Percentiles rank a stretch among this genome's conserved stretches.
Conservation (phyloP, 2,888 invertebrate species). For the Drosophila infuscata region DNA sequence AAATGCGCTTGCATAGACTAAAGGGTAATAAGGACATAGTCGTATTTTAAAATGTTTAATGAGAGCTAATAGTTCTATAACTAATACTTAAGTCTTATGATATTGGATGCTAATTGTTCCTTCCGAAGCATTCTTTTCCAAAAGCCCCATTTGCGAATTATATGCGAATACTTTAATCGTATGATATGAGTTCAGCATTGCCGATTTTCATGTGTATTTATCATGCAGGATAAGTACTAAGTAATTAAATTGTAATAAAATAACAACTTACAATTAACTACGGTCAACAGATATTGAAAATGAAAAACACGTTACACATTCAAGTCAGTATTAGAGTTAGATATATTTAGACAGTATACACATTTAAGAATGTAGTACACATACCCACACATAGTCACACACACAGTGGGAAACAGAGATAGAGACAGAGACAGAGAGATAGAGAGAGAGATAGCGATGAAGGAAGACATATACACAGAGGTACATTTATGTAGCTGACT, state of each 20-base stretch:
- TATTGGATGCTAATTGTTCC: slow-evolving; percentile 3
- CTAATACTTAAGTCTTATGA: slow-evolving; percentile 45
- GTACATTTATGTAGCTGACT: slow-evolving; percentile 39
- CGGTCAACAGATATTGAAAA: slow-evolving; percentile 55
- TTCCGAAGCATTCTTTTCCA: slow-evolving; percentile 8
- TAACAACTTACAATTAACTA: slow-evolving; percentile 60
- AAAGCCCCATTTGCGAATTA: slow-evolving; percentile 23
- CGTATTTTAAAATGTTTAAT: slow-evolving; percentile 42
- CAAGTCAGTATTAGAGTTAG: slow-evolving; percentile 54
- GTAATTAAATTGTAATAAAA: slow-evolving; percentile 30
- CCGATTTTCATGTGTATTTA: slow-evolving; percentile 28
- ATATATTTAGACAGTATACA: slow-evolving; percentile 49
- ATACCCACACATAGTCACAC: slow-evolving; percentile 25
- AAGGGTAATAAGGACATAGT: slow-evolving; percentile 40
- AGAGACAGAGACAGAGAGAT: slow-evolving; percentile 1
- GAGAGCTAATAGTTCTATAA: slow-evolving; percentile 30
- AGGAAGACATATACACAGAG: slow-evolving; percentile 20
- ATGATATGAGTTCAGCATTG: slow-evolving; percentile 42
- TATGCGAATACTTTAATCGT: slow-evolving; percentile 12
- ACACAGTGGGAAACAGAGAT: slow-evolving; percentile 15
- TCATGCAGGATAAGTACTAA: slow-evolving; percentile 63
- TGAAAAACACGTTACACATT: slow-evolving; percentile 54
- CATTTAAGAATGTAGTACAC: slow-evolving; percentile 36
- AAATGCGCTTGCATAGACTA: slow-evolving; percentile 48
- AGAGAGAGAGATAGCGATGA: not conserved